These are phyloP conservation scores for Vespertilio murinus DNA, from an alignment of 2,797 vertebrate genomes.

Conservation along the genomic window DNA sequence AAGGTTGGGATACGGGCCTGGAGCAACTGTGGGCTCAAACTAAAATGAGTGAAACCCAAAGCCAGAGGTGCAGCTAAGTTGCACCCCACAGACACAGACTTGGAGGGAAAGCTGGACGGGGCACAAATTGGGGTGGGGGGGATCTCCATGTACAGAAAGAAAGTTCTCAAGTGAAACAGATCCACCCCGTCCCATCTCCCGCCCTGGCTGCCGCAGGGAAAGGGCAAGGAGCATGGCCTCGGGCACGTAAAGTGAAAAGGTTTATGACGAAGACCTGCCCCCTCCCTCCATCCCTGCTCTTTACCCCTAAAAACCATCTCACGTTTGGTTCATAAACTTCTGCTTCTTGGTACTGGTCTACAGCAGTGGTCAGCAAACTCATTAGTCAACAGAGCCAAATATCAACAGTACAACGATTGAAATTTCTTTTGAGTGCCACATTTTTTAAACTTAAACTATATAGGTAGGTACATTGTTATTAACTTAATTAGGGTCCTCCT, in stretches of 20 bases:
- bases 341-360: background rate
- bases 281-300: background rate
- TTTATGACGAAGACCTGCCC: background rate
- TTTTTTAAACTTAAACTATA: too few relatives aligned
- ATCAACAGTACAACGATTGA: too few relatives aligned
- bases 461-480: too few relatives aligned
- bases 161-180: background rate
- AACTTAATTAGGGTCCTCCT: too few relatives aligned
- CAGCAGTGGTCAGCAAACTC: too few relatives aligned
- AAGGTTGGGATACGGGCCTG: background rate
- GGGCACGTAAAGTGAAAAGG: background rate
- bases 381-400: too few relatives aligned
- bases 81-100: background rate
- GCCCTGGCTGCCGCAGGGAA: background rate
- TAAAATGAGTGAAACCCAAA: background rate
- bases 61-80: background rate
- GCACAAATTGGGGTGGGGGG: background rate
- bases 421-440: too few relatives aligned
- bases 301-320: background rate
- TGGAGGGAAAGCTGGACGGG: fast-evolving
- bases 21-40: background rate
- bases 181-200: background rate
- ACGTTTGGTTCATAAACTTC: background rate
- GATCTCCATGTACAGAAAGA: background rate
- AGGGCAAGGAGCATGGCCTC: background rate